Evolutionary conservation across 2,797 vertebrate genomes (phyloP).

Genomic region (Furcifer pardalis): DNA sequence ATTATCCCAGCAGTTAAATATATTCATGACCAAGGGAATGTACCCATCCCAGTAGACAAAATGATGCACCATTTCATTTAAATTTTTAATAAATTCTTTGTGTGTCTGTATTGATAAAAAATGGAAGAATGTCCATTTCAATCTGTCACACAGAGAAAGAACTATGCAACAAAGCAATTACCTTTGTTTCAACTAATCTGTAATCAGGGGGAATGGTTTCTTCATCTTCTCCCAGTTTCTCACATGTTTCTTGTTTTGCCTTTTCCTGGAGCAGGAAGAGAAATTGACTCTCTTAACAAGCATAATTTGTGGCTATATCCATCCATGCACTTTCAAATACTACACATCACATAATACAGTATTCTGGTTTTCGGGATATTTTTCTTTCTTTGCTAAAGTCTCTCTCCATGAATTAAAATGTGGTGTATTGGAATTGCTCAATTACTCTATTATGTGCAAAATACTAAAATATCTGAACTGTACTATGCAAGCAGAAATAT

Average conservation of each 20-base stretch:
- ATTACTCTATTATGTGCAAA: background rate
- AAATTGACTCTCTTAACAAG: background rate
- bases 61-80: too few relatives aligned
- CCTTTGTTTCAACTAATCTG: slow-evolving; percentile 71
- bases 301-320: rapidly evolving
- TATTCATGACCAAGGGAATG: too few relatives aligned
- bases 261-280: slow-evolving; percentile 67
- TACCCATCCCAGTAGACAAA: too few relatives aligned
- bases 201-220: slow-evolving; percentile 78
- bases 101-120: too few relatives aligned
- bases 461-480: background rate
- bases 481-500: background rate
- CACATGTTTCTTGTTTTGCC: slow-evolving; percentile 61
- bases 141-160: too few relatives aligned
- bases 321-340: background rate
- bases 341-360: background rate
- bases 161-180: slow-evolving; percentile 48
- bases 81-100: too few relatives aligned
- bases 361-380: background rate
- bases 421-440: background rate
- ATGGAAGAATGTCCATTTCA: too few relatives aligned
- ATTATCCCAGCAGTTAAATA: too few relatives aligned
- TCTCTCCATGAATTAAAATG: background rate
- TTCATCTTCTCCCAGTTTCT: slow-evolving; percentile 80
- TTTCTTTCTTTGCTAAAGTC: background rate